Evolutionary conservation across 2,888 invertebrate species (phyloP), one percentile per base, ranked within the genome.

Genomic region (Papilio elwesi): DNA sequence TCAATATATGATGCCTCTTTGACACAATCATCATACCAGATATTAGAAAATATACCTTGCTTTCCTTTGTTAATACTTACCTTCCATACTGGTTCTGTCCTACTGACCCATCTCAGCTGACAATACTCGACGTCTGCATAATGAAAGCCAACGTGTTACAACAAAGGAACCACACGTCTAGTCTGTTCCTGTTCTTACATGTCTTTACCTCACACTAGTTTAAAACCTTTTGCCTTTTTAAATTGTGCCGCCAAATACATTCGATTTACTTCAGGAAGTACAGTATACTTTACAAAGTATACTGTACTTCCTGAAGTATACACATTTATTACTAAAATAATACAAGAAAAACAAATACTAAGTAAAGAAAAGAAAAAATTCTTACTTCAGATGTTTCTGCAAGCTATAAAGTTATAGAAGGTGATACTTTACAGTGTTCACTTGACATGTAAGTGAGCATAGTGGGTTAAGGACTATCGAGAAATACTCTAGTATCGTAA

Each of bases 391-490:
- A 36, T 7, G 1, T 36, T 59, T 3, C 8, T 43, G 6, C 9
- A 6, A 9, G n/a, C n/a, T 43, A 10, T 59, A 59, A 10, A 43
- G 15, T 43, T 43, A 36, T 9, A 43, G n/a, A 62, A n/a, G 43
- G 11, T 59, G 7, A 59, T 38, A 9, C 38, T 8, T 38, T 59
- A 38, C 16, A 59, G 59, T 43, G 43, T 62, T 43, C 59, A 62
- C 59, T 62, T 62, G 59, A 62, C 59, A 62, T 15, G 38, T 62
- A n/a, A 15, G 59, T 62, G n/a, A 43, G 59, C 38, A 43, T 43
- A 62, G 38, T 62, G 43, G 59, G 59, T 62, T 62, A 62, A 62
- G 43, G n/a, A 62, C 12, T 62, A 43, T 62, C 43, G 43, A 43
- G 43, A 15, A n/a, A 15, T 43, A 43, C 43, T 15, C n/a, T 9